A percentile compares a stretch with the other conserved stretches of the same genome.
Conservation (phyloP, 2,888 invertebrate genomes). For the Entomobrya multifasciata region DNA sequence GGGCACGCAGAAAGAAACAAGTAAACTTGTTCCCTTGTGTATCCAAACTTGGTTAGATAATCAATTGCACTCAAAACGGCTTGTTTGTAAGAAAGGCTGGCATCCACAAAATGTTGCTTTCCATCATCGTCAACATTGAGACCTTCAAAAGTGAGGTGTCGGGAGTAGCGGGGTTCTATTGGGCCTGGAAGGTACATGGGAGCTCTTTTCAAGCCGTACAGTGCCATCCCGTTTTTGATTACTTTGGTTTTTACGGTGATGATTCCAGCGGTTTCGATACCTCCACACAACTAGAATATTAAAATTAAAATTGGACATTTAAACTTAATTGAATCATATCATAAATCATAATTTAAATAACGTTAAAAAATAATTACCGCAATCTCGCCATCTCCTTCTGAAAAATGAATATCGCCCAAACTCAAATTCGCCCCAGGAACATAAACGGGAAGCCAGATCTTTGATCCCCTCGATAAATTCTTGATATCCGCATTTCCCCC, state of each 20-base stretch:
- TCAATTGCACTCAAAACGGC: slow-evolving; percentile 72
- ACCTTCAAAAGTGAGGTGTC: slow-evolving; percentile 75
- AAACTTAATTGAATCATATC: too few relatives aligned
- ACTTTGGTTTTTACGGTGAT: slow-evolving; percentile 66
- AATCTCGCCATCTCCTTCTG: slow-evolving; percentile 75
- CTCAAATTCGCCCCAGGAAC: slow-evolving; percentile 70
- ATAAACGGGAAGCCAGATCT: slow-evolving; percentile 74
- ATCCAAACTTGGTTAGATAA: slow-evolving; percentile 75
- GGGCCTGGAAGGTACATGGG: slow-evolving; percentile 75
- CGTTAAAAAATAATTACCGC: too few relatives aligned
- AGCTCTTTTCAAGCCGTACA: slow-evolving; percentile 62
- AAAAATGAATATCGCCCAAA: slow-evolving; percentile 74
- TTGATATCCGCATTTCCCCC: slow-evolving; percentile 77
- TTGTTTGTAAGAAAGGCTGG: slow-evolving; percentile 70
- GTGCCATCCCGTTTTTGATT: slow-evolving; percentile 71
- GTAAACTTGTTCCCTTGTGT: slow-evolving; percentile 70
- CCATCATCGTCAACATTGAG: slow-evolving; percentile 73
- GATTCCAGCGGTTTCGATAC: slow-evolving; percentile 73
- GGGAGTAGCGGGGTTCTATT: slow-evolving; percentile 67
- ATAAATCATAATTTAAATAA: too few relatives aligned
- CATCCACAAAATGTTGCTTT: slow-evolving; percentile 73
- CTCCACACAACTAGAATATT: too few relatives aligned
- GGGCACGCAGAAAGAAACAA: slow-evolving; percentile 66
- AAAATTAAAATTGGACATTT: too few relatives aligned
- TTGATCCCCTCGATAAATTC: slow-evolving; percentile 73